These are phyloP conservation scores for Pempheris klunzingeri DNA, from an alignment of 2,797 vertebrate species.

Conservation along the genomic window DNA sequence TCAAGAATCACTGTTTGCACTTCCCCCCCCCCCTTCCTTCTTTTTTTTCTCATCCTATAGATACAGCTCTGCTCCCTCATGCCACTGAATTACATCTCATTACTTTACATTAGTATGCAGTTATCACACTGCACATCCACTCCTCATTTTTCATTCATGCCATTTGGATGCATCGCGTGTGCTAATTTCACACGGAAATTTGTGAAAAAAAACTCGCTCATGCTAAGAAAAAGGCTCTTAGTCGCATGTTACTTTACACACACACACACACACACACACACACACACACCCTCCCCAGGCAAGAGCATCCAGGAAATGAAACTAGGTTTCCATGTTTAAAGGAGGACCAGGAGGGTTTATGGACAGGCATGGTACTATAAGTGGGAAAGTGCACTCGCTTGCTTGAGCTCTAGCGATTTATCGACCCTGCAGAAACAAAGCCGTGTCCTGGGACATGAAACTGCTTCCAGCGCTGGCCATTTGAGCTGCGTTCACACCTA, in stretches of 20 bases:
- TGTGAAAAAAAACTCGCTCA: conserved; percentile 24
- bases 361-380: conserved; percentile 48
- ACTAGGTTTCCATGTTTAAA: conserved; percentile 29
- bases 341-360: conserved; percentile 40
- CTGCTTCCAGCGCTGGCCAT: conserved; percentile 48
- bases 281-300: neutral
- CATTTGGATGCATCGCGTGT: conserved; percentile 1
- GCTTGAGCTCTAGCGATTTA: conserved; percentile 62
- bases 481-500: conserved; percentile 52
- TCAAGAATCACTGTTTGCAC: neutral
- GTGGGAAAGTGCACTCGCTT: conserved; percentile 54
- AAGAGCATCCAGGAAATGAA: neutral
- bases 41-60: neutral
- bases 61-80: conserved; percentile 15
- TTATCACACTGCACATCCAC: conserved; percentile 11
- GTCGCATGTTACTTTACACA: conserved; percentile 10
- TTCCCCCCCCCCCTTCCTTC: neutral
- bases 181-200: conserved; percentile 37
- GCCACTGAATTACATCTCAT: conserved; percentile 13
- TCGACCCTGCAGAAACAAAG: conserved; percentile 67
- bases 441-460: conserved; percentile 59
- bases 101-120: conserved; percentile 25
- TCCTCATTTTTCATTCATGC: conserved; percentile 21
- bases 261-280: neutral
- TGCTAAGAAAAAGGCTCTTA: neutral